These are phyloP conservation scores for Aradophagus sp. DNA, from an alignment of 1,140 invertebrate species.

Conservation along the genomic window DNA sequence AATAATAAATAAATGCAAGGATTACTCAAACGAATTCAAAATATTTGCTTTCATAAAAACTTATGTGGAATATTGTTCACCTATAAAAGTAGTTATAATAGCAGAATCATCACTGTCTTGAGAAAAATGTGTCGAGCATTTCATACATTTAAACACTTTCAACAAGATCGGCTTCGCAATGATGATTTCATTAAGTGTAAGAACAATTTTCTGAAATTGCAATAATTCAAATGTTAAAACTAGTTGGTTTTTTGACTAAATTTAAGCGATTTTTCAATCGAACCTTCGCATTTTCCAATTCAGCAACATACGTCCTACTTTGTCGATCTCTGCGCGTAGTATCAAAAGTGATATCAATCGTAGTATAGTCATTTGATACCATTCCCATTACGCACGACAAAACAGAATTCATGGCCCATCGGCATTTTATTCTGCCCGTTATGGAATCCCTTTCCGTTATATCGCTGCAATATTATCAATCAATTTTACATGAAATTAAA, in stretches of 20 bases:
- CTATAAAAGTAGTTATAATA: constrained; percentile 48
- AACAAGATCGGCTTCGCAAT: constrained; percentile 73
- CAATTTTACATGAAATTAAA: no score
- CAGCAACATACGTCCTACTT: constrained; percentile 76
- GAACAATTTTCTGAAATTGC: constrained; percentile 77
- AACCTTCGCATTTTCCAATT: constrained; percentile 77
- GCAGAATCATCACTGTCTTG: constrained; percentile 70
- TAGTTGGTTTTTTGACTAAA: no score
- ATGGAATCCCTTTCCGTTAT: constrained; percentile 74
- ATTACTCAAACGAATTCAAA: no score
- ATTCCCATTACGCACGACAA: constrained; percentile 75
- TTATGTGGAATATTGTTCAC: constrained; percentile 28
- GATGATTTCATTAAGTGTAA: constrained; percentile 73
- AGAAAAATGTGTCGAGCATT: constrained; percentile 78
- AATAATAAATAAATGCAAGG: not conserved
- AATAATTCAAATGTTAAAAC: no score
- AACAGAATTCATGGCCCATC: constrained; percentile 77
- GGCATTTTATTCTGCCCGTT: constrained; percentile 74
- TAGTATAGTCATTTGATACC: constrained; percentile 72
- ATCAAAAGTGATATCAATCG: constrained; percentile 78
- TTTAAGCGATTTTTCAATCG: no score
- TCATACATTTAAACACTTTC: constrained; percentile 79
- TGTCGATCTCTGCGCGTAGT: constrained; percentile 77
- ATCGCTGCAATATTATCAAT: no score
- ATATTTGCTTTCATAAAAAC: no score